Conservation (phyloP, 1,140 invertebrate genomes). For the Drosophila nigrodunni region DNA sequence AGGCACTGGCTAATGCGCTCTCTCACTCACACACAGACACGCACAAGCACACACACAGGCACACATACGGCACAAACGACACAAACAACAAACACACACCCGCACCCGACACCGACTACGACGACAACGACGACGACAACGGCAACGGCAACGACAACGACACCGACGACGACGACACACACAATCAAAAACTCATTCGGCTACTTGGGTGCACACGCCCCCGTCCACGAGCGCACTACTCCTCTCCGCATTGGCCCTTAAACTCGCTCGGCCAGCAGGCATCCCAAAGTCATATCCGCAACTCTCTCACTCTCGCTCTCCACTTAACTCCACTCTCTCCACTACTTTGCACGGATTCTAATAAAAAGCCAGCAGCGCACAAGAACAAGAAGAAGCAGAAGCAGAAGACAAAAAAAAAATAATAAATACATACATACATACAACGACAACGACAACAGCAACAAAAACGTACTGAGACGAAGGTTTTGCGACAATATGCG, state of each 20-base stretch:
- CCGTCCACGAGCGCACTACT: slow-evolving; percentile 15
- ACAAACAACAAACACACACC: slow-evolving; percentile 49
- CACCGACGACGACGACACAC: slow-evolving; percentile 47
- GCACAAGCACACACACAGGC: slow-evolving; percentile 23
- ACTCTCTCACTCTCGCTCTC: slow-evolving; percentile 7
- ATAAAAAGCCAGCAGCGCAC: slow-evolving; percentile 52
- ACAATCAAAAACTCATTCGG: slow-evolving; percentile 78
- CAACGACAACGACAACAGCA: slow-evolving; percentile 10
- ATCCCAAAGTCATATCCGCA: slow-evolving; percentile 3
- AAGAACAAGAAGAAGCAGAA: slow-evolving; percentile 4
- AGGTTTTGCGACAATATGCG: slow-evolving; percentile 59
- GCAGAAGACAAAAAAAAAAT: slow-evolving; percentile 29
- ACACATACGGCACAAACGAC: slow-evolving; percentile 40
- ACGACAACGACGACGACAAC: slow-evolving; percentile 14
- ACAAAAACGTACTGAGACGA: slow-evolving; percentile 22
- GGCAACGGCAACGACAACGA: slow-evolving; percentile 19
- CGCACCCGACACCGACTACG: slow-evolving; percentile 11
- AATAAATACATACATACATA: not conserved
- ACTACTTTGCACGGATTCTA: slow-evolving; percentile 51
- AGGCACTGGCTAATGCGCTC: slow-evolving; percentile 34
- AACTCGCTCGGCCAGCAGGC: slow-evolving; percentile 14
- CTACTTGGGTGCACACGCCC: slow-evolving; percentile 62
- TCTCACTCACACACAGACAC: slow-evolving; percentile 36
- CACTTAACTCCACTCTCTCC: slow-evolving; percentile 3
- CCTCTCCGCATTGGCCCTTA: not conserved